Conservation (phyloP, 2,888 invertebrate species). For the Cybosia mesomella region DNA sequence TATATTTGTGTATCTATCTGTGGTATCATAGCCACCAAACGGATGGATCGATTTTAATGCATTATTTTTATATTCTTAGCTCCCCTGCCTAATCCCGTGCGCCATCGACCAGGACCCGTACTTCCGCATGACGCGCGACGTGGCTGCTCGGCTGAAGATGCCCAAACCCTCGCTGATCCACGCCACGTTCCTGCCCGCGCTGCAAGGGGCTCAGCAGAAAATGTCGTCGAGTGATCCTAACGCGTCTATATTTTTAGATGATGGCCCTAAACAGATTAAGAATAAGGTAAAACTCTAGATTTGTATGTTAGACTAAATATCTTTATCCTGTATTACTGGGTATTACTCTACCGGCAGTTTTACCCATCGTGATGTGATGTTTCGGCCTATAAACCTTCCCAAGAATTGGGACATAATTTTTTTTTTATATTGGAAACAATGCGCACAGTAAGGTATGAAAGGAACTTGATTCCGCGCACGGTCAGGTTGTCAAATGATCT, state of each 20-base stretch:
- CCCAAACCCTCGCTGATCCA: constrained; percentile 96
- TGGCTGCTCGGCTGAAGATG: constrained; percentile 96
- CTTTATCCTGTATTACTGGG: no score
- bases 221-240: constrained; percentile 99
- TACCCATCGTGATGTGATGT: no score
- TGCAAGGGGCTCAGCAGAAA: constrained; percentile 98
- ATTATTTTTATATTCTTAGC: constrained; percentile 49
- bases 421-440: no score
- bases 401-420: no score
- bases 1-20: no score
- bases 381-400: no score
- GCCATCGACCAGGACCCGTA: constrained; percentile 99
- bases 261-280: constrained; percentile 97
- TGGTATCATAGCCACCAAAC: no score
- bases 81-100: constrained; percentile 94
- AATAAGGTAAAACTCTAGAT: constrained; percentile 90
- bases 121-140: constrained; percentile 99
- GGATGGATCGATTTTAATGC: no score
- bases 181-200: constrained; percentile 95
- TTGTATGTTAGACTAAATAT: background rate
- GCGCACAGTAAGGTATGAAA: no score
- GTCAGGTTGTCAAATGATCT: no score
- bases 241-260: constrained; percentile 97
- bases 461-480: no score
- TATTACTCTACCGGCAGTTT: no score